A percentile compares a stretch with the other conserved stretches of the same genome.
These are phyloP conservation scores for Talpa occidentalis DNA, from an alignment of 2,113 vertebrate genomes.

Conservation along the genomic window DNA sequence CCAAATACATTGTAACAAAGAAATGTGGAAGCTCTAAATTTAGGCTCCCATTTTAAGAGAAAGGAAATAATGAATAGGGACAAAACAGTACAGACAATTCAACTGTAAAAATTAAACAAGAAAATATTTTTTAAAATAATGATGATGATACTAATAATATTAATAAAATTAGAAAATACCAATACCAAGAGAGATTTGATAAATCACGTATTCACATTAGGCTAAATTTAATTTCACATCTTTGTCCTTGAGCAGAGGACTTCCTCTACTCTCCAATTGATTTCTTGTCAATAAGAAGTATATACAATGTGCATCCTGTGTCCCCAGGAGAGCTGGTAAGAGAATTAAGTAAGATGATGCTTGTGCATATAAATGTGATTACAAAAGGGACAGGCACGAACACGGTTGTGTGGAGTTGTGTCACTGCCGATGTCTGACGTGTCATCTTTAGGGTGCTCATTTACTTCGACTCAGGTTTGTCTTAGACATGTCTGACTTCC, in stretches of 20 bases:
- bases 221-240: background rate
- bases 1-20: background rate
- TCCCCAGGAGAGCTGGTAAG: background rate
- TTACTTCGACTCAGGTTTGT: background rate
- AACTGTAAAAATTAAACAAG: background rate
- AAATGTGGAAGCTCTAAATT: background rate
- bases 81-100: background rate
- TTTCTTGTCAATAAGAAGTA: background rate
- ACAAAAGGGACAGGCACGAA: background rate
- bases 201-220: background rate
- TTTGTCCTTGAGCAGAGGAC: background rate
- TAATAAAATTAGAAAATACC: background rate
- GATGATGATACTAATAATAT: background rate
- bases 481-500: background rate
- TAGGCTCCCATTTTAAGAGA: background rate
- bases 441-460: background rate
- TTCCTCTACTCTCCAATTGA: background rate
- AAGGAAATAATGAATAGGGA: constrained; percentile 31
- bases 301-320: background rate
- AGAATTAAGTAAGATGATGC: background rate
- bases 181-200: background rate
- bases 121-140: background rate
- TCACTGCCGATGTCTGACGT: accelerated
- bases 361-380: accelerated
- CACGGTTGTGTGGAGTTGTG: accelerated